Evolutionary conservation across 2,888 invertebrate genomes (phyloP), one percentile per base, ranked within the genome.

Genomic region (Bursaphelenchus okinawaensis): DNA sequence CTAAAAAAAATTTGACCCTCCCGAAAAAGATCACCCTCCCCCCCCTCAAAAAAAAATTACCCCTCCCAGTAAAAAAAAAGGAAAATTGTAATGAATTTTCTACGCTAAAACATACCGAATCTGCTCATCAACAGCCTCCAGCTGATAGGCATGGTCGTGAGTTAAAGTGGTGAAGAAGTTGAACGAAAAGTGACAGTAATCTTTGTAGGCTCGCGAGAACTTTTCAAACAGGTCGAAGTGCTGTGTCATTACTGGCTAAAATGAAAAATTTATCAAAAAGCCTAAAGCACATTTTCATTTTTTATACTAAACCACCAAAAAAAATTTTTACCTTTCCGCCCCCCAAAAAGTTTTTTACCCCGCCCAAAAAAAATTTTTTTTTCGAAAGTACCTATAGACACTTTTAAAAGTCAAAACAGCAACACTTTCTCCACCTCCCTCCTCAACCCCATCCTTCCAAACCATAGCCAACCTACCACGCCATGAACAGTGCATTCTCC

Each of bases 111-210:
- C n/a, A 6, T 63, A 63, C 64, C 64, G 64, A 28, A 64, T 24
- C 40, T 56, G 52, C 31, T 57, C 58, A 60, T 70, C 70, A 28
- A 68, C 31, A 12, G 59, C 68, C 62, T 57, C 79, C 6, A 81
- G 75, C 52, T 81, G 74, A 66, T 81, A 82, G 19, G 82, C 70
- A 60, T 77, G 70, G 56, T 83, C 83, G 63, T 84, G 83, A 4
- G 83, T 79, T 7, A 83, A 73, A 52, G 82, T 75, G 19, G 83
- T 83, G 9, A 84, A 71, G 71, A 84, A 84, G 20, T 82, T 75
- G 68, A 84, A 82, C 3, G 83, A 80, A 68, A 84, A 83, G 67
- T 82, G 80, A 51, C 83, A 82, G 59, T 80, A 75, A 24, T 78
- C 62, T 62, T 71, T 73, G 70, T 82, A 83, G 7, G 67, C 65